Evolutionary conservation across 2,113 vertebrate species (phyloP).

Genomic region (Nesoenas mayeri): DNA sequence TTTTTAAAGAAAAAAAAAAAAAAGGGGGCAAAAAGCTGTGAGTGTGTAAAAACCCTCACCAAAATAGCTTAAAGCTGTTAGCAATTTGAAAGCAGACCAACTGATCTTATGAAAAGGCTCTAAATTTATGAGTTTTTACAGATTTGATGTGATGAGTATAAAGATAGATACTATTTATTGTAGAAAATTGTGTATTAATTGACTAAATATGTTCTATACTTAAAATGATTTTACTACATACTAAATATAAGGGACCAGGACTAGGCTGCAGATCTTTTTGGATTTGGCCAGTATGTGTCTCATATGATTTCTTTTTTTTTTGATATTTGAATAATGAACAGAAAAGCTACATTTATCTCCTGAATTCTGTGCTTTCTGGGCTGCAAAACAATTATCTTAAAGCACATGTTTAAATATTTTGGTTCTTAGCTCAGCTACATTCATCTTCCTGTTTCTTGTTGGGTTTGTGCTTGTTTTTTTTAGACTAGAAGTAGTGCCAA

Average conservation of each 20-base stretch:
- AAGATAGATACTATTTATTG: neutral
- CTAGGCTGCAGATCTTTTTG: neutral
- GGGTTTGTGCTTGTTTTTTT: neutral
- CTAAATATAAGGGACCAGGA: neutral
- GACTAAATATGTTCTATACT: neutral
- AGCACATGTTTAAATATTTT: neutral
- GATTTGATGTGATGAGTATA: neutral
- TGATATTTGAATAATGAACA: neutral
- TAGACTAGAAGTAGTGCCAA: conserved; percentile 82
- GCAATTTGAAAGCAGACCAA: neutral
- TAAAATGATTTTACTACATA: neutral
- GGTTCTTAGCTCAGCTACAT: neutral
- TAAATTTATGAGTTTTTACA: neutral
- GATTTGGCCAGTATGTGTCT: neutral
- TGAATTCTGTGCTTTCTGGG: neutral
- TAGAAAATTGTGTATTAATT: neutral
- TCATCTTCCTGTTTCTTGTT: neutral
- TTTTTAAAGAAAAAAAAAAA: neutral
- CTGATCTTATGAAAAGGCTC: neutral
- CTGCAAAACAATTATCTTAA: neutral
- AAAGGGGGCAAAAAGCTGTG: neutral
- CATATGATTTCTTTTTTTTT: neutral
- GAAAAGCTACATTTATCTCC: neutral
- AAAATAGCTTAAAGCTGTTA: neutral
- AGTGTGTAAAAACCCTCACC: neutral